These are phyloP conservation scores for Psittacus erithacus DNA, from an alignment of 2,113 vertebrate genomes.

Conservation along the genomic window DNA sequence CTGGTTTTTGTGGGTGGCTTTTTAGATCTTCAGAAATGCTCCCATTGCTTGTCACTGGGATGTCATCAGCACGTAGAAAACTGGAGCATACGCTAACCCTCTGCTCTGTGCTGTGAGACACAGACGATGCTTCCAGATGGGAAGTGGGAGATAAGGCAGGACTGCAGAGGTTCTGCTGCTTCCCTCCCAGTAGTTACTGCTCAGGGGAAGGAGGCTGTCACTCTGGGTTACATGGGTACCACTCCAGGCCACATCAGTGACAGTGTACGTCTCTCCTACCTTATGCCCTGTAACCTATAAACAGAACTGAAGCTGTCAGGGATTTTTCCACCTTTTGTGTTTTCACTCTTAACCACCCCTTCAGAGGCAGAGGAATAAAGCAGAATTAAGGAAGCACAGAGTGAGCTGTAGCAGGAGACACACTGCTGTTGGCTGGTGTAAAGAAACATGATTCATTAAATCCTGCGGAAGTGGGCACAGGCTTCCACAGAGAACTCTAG, in stretches of 20 bases:
- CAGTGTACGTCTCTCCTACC: too few relatives aligned
- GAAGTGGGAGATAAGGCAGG: not conserved
- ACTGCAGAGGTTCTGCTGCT: not conserved
- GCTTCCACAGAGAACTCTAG: not conserved
- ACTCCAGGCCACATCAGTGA: not conserved
- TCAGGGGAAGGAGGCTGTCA: not conserved
- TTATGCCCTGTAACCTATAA: not conserved
- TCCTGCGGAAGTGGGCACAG: not conserved
- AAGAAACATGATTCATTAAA: not conserved
- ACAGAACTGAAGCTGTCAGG: not conserved
- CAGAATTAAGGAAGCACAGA: not conserved
- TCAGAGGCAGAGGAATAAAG: not conserved
- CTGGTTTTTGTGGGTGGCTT: not conserved
- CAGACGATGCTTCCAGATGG: not conserved
- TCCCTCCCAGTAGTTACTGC: accelerated
- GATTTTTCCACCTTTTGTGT: not conserved
- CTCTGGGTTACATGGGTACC: not conserved
- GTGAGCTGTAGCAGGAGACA: not conserved
- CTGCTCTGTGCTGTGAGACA: not conserved
- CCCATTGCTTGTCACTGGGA: not conserved
- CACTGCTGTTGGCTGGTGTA: not conserved
- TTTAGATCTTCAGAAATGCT: not conserved
- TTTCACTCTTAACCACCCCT: not conserved
- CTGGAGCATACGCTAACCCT: accelerated
- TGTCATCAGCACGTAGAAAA: not conserved